Conservation (phyloP, 2,113 vertebrate genomes). For the Garra rufa region DNA sequence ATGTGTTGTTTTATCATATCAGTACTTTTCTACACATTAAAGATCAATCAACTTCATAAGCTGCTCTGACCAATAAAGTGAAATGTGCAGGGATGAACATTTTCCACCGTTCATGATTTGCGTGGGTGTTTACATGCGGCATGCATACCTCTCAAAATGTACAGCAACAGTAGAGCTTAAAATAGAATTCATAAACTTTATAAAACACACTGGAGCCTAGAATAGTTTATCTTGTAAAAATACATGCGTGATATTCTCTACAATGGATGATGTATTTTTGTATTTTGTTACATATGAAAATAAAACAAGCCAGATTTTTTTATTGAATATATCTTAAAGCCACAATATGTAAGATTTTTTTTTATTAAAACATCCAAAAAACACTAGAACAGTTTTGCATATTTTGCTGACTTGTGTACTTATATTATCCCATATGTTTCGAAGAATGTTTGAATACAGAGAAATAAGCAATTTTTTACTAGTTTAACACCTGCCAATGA, state of each 20-base stretch:
- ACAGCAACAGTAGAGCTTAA: conserved; percentile 2
- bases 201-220: not conserved
- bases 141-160: not conserved
- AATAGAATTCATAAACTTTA: conserved; percentile 12
- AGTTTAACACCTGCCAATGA: too few species aligned
- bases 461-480: too few species aligned
- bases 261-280: not conserved
- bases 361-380: too few species aligned
- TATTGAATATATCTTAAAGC: too few species aligned
- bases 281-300: not conserved
- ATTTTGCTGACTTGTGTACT: too few species aligned
- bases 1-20: conserved; percentile 21
- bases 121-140: not conserved
- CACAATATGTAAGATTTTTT: too few species aligned
- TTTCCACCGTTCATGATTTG: not conserved
- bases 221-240: conserved; percentile 2
- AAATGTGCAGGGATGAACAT: not conserved
- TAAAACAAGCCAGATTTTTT: too few species aligned
- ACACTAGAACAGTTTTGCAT: too few species aligned
- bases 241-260: not conserved
- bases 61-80: not conserved
- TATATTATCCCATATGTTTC: too few species aligned
- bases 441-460: too few species aligned
- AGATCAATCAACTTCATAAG: not conserved
- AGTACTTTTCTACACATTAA: not conserved